Percentiles rank a stretch among this genome's conserved stretches.
phyloP scores from a whole-genome alignment of 2,113 vertebrate genomes.

The Gopherus evgoodei region DNA sequence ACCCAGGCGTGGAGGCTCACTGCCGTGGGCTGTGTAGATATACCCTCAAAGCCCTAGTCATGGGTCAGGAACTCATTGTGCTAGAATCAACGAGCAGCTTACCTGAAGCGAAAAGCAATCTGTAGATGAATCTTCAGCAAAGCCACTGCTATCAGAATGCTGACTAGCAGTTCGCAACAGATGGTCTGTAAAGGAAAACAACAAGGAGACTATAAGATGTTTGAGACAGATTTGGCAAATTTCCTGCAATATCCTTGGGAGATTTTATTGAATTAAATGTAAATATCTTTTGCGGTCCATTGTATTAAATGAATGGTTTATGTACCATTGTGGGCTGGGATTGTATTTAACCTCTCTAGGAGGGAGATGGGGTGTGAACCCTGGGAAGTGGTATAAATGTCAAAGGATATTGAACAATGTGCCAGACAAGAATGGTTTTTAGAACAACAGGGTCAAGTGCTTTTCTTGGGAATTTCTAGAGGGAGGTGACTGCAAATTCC shows the following conservation, averaged over 20 bases:
- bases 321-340: not conserved
- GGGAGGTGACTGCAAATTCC: not conserved
- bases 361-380: not conserved
- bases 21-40: not conserved
- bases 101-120: slow-evolving; percentile 89
- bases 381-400: not conserved
- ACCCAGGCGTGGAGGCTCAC: not conserved
- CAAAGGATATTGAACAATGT: not conserved
- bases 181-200: slow-evolving; percentile 75
- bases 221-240: not conserved
- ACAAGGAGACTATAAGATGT: not conserved
- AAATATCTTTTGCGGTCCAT: not conserved
- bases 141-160: slow-evolving; percentile 98
- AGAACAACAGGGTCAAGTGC: not conserved
- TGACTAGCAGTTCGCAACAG: slow-evolving; percentile 90
- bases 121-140: slow-evolving; percentile 91
- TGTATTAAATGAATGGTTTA: not conserved
- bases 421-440: not conserved
- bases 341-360: not conserved
- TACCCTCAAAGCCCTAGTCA: not conserved
- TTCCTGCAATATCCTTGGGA: not conserved
- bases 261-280: not conserved
- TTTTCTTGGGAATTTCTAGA: not conserved
- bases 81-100: slow-evolving; percentile 5
- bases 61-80: not conserved